Evolutionary conservation across 2,797 vertebrate genomes (phyloP), one percentile per base, ranked within the genome.

Genomic region (Coilia nasus): DNA sequence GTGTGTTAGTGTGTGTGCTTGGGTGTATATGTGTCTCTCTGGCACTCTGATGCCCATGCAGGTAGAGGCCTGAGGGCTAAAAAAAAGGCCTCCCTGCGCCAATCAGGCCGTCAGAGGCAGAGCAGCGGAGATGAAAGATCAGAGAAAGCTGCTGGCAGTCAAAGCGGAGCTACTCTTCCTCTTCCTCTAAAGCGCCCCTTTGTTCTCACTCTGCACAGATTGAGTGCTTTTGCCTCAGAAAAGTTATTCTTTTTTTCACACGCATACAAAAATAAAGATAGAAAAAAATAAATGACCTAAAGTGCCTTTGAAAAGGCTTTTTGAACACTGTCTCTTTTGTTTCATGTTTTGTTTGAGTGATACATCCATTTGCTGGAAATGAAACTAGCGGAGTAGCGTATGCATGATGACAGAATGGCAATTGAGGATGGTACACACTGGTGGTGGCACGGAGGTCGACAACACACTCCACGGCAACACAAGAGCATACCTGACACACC

Each of bases 101-200:
- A 71, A 25, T 67, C 64, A 71, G 64, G 31, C 28, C 28, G 64
- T 2, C 17, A 59, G 57, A 21, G 60, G 1, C 50, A 64, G 60
- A 64, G 60, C 60, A 54, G 50, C 0, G 75, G 89, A 91, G 92
- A 94, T 93, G 90, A 94, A 94, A 93, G 91, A 91, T 89, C 85
- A 90, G 87, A 89, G 93, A 89, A 90, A 88, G 90, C 91, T 92
- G 83, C 88, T 83, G 87, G 93, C 89, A 88, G 89, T 47, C 86
- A 85, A 41, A 44, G 67, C 84, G 90, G 90, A 85, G 93, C 91
- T 90, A 87, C 89, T 91, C 92, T 93, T 92, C 89, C 50, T 91
- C 92, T 93, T 92, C 89, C 86, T 90, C 89, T 91, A 91, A 78
- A 82, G 84, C 89, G 82, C 60, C 50, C 1, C 93, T 94, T 94